These are phyloP conservation scores for Chrysomela aeneicollis DNA, from an alignment of 2,888 invertebrate genomes.

Conservation along the genomic window DNA sequence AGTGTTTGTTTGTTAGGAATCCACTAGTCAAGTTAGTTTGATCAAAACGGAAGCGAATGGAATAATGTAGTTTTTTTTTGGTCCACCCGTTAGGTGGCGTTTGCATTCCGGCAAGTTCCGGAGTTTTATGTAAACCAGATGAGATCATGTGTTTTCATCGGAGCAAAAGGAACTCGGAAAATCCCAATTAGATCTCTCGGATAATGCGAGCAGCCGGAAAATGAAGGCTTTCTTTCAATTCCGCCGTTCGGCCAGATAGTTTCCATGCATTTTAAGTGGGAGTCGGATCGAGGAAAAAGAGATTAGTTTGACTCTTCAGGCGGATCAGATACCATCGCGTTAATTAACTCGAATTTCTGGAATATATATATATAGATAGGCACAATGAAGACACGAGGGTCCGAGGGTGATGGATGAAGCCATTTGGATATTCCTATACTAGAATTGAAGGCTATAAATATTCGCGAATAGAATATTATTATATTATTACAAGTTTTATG, in stretches of 20 bases:
- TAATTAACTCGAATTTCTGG: too few relatives aligned
- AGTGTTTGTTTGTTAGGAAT: too few relatives aligned
- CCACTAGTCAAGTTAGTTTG: too few relatives aligned
- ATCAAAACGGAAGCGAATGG: too few relatives aligned
- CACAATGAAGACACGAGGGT: too few relatives aligned
- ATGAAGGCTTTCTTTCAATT: slow-evolving; percentile 7
- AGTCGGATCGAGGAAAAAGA: background rate
- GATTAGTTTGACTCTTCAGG: background rate
- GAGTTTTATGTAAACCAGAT: background rate
- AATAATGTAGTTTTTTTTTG: too few relatives aligned
- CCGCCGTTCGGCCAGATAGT: background rate
- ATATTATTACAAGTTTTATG: too few relatives aligned
- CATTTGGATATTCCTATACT: too few relatives aligned
- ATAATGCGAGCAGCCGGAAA: background rate
- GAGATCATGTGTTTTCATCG: background rate
- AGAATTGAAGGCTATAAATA: too few relatives aligned
- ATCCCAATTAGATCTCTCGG: background rate
- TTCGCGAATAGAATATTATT: too few relatives aligned
- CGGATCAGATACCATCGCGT: background rate
- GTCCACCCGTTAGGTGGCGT: background rate
- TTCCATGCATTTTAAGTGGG: background rate
- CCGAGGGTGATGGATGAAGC: too few relatives aligned
- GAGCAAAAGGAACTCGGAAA: background rate
- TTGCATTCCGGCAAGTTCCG: background rate
- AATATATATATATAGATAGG: too few relatives aligned